A percentile compares a stretch with the other conserved stretches of the same genome.
phyloP scores from a whole-genome alignment of 1,140 invertebrate species.

The Rhagoletis pomonella region DNA sequence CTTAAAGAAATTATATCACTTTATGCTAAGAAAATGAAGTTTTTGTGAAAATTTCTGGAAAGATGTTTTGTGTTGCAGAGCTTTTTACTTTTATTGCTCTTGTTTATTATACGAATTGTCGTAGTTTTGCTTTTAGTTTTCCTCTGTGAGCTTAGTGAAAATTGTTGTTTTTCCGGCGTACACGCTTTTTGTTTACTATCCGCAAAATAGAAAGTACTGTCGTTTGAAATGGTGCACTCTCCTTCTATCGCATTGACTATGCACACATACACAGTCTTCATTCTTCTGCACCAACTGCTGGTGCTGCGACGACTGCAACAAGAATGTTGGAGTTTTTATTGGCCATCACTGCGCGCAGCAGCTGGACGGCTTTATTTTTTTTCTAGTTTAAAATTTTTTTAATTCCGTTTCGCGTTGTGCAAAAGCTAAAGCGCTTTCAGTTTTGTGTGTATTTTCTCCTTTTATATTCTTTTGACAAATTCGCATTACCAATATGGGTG shows the following conservation, averaged over 20 bases:
- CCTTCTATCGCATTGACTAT: background rate
- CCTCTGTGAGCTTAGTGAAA: background rate
- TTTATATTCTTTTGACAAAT: slow-evolving; percentile 42
- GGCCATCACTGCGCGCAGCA: background rate
- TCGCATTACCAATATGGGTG: slow-evolving; percentile 41
- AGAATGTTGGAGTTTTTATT: slow-evolving; percentile 31
- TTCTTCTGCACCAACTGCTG: background rate
- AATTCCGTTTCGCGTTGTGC: background rate
- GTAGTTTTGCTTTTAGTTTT: background rate
- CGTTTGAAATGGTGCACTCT: background rate
- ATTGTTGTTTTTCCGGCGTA: background rate
- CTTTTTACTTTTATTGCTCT: slow-evolving; percentile 8
- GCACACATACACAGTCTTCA: background rate
- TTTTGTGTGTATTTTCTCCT: background rate
- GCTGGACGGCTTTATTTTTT: slow-evolving; percentile 11
- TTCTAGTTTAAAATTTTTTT: background rate
- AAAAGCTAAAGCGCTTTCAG: slow-evolving; percentile 8
- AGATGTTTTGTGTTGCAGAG: slow-evolving; percentile 16
- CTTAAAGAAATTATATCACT: slow-evolving; percentile 50
- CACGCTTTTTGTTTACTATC: background rate
- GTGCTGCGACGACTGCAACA: background rate
- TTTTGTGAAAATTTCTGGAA: slow-evolving; percentile 53
- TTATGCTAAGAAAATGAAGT: slow-evolving; percentile 30
- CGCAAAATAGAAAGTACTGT: background rate
- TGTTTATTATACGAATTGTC: background rate